These are phyloP conservation scores for Oscheius onirici DNA, from an alignment of 2,888 invertebrate genomes.

Conservation along the genomic window DNA sequence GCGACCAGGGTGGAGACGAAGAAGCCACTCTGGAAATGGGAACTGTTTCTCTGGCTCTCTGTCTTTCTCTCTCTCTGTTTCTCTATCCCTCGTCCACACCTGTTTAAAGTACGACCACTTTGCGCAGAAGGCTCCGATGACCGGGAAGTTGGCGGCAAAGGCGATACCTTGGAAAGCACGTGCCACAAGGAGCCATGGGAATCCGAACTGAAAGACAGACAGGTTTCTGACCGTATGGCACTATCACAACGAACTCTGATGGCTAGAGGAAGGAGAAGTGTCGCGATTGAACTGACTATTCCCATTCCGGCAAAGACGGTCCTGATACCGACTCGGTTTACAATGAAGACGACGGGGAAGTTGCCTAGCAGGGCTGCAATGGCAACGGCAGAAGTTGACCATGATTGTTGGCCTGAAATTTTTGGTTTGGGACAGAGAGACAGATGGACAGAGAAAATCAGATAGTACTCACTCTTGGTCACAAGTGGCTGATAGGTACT, in stretches of 20 bases:
- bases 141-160: slow-evolving; percentile 70
- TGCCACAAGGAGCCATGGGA: slow-evolving; percentile 60
- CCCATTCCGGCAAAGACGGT: slow-evolving; percentile 66
- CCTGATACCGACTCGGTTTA: slow-evolving; percentile 65
- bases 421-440: background rate
- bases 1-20: slow-evolving; percentile 70
- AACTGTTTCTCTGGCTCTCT: background rate
- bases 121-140: slow-evolving; percentile 68
- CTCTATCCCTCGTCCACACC: slow-evolving; percentile 20
- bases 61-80: background rate
- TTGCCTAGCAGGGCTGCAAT: slow-evolving; percentile 66
- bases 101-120: slow-evolving; percentile 71
- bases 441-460: background rate
- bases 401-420: slow-evolving; percentile 53
- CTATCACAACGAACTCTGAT: slow-evolving; percentile 45
- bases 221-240: background rate
- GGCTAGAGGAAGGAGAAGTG: slow-evolving; percentile 62
- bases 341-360: slow-evolving; percentile 65
- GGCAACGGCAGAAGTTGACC: slow-evolving; percentile 66
- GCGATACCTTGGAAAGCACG: slow-evolving; percentile 68
- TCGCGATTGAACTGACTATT: slow-evolving; percentile 62
- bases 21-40: slow-evolving; percentile 58
- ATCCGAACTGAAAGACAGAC: slow-evolving; percentile 57
- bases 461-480: slow-evolving; percentile 2
- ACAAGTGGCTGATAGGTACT: background rate